Conservation (phyloP, 2,888 invertebrate genomes). For the Cyclophora punctaria region DNA sequence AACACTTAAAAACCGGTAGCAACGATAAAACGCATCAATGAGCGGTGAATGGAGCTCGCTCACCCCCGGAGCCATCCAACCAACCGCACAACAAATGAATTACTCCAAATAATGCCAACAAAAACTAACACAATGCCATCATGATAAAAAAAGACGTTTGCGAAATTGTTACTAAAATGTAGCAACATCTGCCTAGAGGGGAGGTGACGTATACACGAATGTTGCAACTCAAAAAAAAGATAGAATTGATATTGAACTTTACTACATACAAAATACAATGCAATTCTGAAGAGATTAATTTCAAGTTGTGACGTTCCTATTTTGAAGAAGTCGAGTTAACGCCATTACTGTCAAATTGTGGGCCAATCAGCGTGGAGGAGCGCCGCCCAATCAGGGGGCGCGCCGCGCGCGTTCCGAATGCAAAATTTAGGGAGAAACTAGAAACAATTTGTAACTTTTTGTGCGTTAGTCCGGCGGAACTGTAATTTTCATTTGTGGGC, state of each 20-base stretch:
- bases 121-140: constrained; percentile 64
- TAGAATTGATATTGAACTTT: constrained; percentile 4
- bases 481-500: constrained; percentile 36
- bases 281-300: constrained; percentile 10
- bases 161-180: constrained; percentile 73
- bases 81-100: constrained; percentile 72
- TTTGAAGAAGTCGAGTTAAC: constrained; percentile 46
- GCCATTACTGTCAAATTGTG: constrained; percentile 73
- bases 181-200: constrained; percentile 72
- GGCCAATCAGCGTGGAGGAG: constrained; percentile 59
- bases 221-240: constrained; percentile 5
- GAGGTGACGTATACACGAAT: constrained; percentile 22
- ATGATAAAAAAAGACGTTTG: constrained; percentile 59
- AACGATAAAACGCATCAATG: constrained; percentile 54
- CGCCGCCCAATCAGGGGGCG: constrained; percentile 53
- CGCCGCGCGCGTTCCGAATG: constrained; percentile 59
- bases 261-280: neutral
- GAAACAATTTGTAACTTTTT: constrained; percentile 62
- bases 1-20: constrained; percentile 44
- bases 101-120: constrained; percentile 65
- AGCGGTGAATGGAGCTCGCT: constrained; percentile 30
- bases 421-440: constrained; percentile 64
- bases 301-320: constrained; percentile 15
- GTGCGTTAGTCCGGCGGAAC: constrained; percentile 31
- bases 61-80: constrained; percentile 64